A percentile compares a stretch with the other conserved stretches of the same genome.
These are phyloP conservation scores for Himalopsyche anomala DNA, from an alignment of 2,888 invertebrate species.

Conservation along the genomic window DNA sequence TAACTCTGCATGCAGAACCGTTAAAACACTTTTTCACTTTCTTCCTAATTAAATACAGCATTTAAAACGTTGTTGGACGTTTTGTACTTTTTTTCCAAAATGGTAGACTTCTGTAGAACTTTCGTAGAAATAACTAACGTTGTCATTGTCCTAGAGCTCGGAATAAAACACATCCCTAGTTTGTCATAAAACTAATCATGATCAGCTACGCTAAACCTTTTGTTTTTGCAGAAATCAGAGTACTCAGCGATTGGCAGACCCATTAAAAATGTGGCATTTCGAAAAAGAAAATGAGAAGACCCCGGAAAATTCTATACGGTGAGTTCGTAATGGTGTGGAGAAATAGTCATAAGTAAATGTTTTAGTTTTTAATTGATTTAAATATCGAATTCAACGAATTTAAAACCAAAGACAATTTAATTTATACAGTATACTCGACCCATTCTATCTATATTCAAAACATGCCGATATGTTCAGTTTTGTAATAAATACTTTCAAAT, in stretches of 20 bases:
- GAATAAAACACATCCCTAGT: not conserved
- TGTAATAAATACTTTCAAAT: not conserved
- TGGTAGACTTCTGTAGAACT: too few relatives aligned
- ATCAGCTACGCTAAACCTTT: slow-evolving; percentile 3
- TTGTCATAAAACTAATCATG: not conserved
- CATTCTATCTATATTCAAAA: too few relatives aligned
- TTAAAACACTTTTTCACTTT: too few relatives aligned
- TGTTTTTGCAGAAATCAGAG: slow-evolving; percentile 10
- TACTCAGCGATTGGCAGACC: slow-evolving; percentile 3
- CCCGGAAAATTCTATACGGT: slow-evolving; percentile 30
- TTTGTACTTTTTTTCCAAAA: too few relatives aligned
- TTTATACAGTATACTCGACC: too few relatives aligned
- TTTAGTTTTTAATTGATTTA: not conserved
- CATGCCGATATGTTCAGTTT: not conserved
- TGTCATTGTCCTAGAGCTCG: not conserved
- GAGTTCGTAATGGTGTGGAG: slow-evolving; percentile 21
- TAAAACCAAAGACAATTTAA: not conserved
- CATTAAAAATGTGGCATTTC: slow-evolving; percentile 34
- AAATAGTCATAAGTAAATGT: slow-evolving; percentile 7
- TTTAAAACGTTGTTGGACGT: too few relatives aligned
- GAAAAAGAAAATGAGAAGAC: slow-evolving; percentile 30
- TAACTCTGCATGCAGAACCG: too few relatives aligned
- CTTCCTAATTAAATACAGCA: too few relatives aligned
- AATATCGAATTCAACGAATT: not conserved
- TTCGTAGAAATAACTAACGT: not conserved